Evolutionary conservation across 2,797 vertebrate species (phyloP).

Genomic region (Cyclopterus lumpus): DNA sequence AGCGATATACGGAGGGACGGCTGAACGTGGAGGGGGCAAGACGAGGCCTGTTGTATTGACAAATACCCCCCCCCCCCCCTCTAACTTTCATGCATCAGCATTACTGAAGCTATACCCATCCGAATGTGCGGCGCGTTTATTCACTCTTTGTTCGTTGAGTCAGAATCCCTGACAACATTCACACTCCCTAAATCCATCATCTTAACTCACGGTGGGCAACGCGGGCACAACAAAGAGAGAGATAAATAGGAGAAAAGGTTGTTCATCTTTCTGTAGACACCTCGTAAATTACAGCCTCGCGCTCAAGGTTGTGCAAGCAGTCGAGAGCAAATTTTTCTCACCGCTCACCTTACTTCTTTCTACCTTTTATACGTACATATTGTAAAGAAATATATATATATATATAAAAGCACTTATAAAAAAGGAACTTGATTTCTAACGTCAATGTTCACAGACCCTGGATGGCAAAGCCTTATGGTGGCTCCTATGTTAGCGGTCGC

Average conservation of each 20-base stretch:
- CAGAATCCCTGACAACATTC: slow-evolving; percentile 54
- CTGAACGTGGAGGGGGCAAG: slow-evolving; percentile 68
- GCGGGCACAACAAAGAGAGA: slow-evolving; percentile 53
- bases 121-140: slow-evolving; percentile 47
- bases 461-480: neutral
- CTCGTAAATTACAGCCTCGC: slow-evolving; percentile 57
- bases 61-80: slow-evolving; percentile 67
- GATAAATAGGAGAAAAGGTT: slow-evolving; percentile 43
- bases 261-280: slow-evolving; percentile 65
- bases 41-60: slow-evolving; percentile 71
- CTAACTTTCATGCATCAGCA: slow-evolving; percentile 63
- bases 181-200: slow-evolving; percentile 65
- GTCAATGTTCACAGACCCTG: neutral
- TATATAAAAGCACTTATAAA: slow-evolving; percentile 15
- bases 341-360: neutral
- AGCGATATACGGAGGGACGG: slow-evolving; percentile 68
- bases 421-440: neutral
- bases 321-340: neutral
- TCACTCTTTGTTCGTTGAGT: slow-evolving; percentile 42
- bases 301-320: slow-evolving; percentile 38
- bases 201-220: slow-evolving; percentile 37
- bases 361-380: slow-evolving; percentile 10
- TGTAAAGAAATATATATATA: slow-evolving; percentile 22
- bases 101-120: slow-evolving; percentile 53
- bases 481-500: fast-evolving